Percentiles rank a stretch among this genome's conserved stretches.
phyloP scores from a whole-genome alignment of 2,888 invertebrate genomes.

The Conchocele bisecta region DNA sequence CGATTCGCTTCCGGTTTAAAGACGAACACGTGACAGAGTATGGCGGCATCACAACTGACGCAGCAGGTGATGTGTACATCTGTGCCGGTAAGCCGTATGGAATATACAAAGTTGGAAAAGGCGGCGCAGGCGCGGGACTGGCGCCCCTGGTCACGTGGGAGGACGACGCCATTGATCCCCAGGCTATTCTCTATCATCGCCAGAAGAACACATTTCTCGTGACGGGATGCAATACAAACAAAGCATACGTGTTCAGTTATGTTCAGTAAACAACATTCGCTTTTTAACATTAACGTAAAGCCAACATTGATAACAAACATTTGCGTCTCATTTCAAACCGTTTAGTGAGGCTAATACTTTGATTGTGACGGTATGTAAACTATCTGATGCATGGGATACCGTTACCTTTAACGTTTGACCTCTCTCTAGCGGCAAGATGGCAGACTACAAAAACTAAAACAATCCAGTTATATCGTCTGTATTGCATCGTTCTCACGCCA shows the following conservation, averaged over 20 bases:
- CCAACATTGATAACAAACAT: no score
- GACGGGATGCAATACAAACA: constrained; percentile 44
- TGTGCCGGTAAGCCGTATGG: constrained; percentile 56
- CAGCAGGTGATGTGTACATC: constrained; percentile 31
- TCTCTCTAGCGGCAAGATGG: no score
- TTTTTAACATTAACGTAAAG: no score
- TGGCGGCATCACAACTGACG: constrained; percentile 46
- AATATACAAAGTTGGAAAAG: constrained; percentile 35
- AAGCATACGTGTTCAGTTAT: constrained; percentile 36
- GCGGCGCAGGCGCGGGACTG: constrained; percentile 21
- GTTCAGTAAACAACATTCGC: no score
- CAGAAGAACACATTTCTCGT: constrained; percentile 33
- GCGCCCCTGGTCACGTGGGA: constrained; percentile 36
- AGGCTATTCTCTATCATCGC: constrained; percentile 33
- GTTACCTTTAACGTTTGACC: no score
- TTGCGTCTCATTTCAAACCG: no score
- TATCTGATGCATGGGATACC: no score
- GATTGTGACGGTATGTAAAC: no score
- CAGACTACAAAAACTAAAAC: no score
- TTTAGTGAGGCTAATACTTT: no score
- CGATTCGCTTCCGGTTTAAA: constrained; percentile 19
- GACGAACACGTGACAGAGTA: constrained; percentile 36
- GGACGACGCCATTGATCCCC: constrained; percentile 44
- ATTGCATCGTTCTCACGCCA: no score
- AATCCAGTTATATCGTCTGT: no score